Evolutionary conservation across 2,797 vertebrate genomes (phyloP), one percentile per base, ranked within the genome.

Genomic region (Alca torda): DNA sequence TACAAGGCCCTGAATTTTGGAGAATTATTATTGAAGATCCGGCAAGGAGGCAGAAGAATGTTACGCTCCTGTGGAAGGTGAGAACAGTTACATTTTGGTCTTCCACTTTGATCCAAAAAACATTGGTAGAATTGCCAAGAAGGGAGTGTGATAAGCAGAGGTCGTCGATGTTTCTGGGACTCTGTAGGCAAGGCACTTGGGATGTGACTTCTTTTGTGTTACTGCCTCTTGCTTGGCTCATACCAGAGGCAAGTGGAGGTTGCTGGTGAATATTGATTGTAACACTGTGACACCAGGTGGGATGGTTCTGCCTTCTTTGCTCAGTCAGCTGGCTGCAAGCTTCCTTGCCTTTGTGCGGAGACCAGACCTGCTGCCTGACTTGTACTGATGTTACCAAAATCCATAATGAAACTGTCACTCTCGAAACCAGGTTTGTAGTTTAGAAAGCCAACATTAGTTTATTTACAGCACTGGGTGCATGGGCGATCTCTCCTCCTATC

Each of bases 51-150:
- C 97, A 97, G 88, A 98, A 97, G 67, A 99, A 99, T 11, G 97
- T 99, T 74, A 99, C 99, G 1, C 97, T 99, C 18, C 95, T 99
- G 25, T 99, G 99, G 98, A 98, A 99, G 99, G 99, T 99, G 98
- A 91, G 94, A 91, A 20, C 39, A 21, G 13, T 72, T 41, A 9
- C 9, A 0, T 21, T 89, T 90, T 37, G 39, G 50, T 54, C 54
- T 82, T 84, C 35, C 3, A 5, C 10, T 53, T 70, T n/a, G 51
- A 39, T 28, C 41, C 79, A 43, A 57, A 92, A 75, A 1, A 14
- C 39, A 5, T 48, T 39, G 77, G 23, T n/a, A 56, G 43, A 43
- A 17, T 20, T 60, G 31, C 9, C 7, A 48, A 6, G 4, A 45
- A 24, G 51, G 46, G 43, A 63, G 7, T 4, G 1, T 16, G 45